These are phyloP conservation scores for Antheraea assamensis DNA, from an alignment of 2,888 invertebrate species.

Conservation along the genomic window DNA sequence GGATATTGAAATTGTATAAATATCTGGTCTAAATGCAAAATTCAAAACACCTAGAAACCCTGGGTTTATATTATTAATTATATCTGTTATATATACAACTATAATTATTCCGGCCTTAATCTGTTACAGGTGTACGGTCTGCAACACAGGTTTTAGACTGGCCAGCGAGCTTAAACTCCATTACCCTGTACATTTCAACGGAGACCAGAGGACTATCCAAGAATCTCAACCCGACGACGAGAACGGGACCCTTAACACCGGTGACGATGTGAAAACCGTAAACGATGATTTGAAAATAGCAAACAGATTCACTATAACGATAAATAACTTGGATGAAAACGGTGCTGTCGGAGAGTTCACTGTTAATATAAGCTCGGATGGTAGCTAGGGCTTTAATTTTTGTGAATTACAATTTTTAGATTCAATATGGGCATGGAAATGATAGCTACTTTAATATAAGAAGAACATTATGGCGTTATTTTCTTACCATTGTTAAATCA, in stretches of 20 bases:
- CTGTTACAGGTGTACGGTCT: constrained; percentile 67
- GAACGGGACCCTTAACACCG: neutral
- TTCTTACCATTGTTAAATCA: neutral
- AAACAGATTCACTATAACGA: constrained; percentile 57
- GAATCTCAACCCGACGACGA: constrained; percentile 24
- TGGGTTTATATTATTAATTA: no score
- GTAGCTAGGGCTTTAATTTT: constrained; percentile 4
- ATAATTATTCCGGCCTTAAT: neutral
- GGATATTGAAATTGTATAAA: no score
- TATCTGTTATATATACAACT: neutral
- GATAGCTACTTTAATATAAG: neutral
- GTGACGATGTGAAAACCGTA: constrained; percentile 7
- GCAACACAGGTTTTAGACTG: constrained; percentile 64
- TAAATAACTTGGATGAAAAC: constrained; percentile 52
- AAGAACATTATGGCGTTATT: neutral
- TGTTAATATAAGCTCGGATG: constrained; percentile 50
- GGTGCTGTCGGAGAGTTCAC: constrained; percentile 62
- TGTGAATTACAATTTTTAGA: neutral
- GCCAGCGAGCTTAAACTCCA: constrained; percentile 70
- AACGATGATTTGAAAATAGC: constrained; percentile 29
- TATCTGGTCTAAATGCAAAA: no score
- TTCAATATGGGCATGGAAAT: neutral
- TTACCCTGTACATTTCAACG: constrained; percentile 68
- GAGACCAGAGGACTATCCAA: constrained; percentile 34
- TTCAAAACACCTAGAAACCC: no score